Base-by-base conservation (phyloP, 2,797 vertebrate species). In the Bovichtus variegatus region DNA sequence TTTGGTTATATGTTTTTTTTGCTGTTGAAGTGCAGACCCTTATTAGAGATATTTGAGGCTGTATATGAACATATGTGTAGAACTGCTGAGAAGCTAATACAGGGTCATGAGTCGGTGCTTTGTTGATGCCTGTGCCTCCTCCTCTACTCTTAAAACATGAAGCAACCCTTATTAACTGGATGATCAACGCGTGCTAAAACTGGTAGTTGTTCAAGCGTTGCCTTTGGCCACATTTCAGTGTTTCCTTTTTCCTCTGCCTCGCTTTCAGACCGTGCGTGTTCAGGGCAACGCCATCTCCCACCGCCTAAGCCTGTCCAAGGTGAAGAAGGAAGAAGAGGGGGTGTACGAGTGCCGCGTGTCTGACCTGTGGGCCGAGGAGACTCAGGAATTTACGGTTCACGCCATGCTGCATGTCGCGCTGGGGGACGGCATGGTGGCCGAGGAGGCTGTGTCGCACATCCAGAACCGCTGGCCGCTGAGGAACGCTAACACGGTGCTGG, bases 261-360 rank as follows among this genome's bases (percentile, higher is more conserved):
- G 25, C 9, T 54, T 81, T 0, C 95, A 98, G 97, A 97, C 97
- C 18, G 97, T 98, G 78, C 95, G 97, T 18, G 97, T 98, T 68
- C 97, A 97, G 87, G 97, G 97, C 83, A 97, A 96, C 1, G 97
- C 97, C 93, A 98, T 98, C 90, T 98, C 97, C 19, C 97, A 98
- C 90, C 93, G 96, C 84, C 96, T 98, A 83, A 96, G 97, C 76
- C 94, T 98, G 36, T 97, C 97, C 1, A 95, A 94, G 13, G 97
- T 98, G 74, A 96, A 95, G 79, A 96, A 93, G 87, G 95, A 96
- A 80, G 97, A 98, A 6, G 96, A 97, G 88, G 97, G 97, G 3
- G 91, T 97, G 62, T 98, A 98, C 31, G 97, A 98, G 92, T 98
- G 97, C 88, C 96, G 97, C 5, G 97, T 98, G 90, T 95, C 96